Percentiles rank a stretch among this genome's conserved stretches.
Conservation (phyloP, 2,113 vertebrate genomes). For the Gymnarchus niloticus region DNA sequence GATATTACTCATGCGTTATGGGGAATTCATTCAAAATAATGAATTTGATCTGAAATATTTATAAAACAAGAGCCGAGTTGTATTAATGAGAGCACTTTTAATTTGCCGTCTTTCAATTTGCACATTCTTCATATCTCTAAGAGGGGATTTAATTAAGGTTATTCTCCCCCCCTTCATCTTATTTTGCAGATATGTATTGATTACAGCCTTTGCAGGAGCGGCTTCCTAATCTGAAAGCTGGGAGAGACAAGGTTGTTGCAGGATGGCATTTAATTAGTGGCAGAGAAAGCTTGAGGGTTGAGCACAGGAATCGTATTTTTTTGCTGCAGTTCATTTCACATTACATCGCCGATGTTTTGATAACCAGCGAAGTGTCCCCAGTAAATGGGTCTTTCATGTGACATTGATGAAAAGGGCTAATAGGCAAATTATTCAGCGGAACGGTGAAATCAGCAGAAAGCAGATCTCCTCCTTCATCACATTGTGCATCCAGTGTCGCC, state of each 20-base stretch:
- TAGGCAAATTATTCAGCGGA: background rate
- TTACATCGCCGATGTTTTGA: background rate
- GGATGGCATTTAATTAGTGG: constrained; percentile 27
- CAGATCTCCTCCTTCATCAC: background rate
- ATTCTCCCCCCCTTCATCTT: constrained; percentile 17
- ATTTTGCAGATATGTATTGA: constrained; percentile 31
- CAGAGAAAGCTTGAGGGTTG: background rate
- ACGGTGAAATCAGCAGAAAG: background rate
- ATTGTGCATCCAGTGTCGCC: background rate
- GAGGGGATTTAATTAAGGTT: constrained; percentile 44
- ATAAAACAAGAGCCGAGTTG: constrained; percentile 21
- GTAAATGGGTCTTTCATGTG: background rate
- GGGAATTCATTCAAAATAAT: constrained; percentile 37
- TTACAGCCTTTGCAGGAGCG: constrained; percentile 14
- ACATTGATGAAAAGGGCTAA: background rate
- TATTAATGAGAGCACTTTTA: constrained; percentile 34
- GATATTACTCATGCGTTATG: constrained; percentile 27
- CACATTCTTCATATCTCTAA: constrained; percentile 28
- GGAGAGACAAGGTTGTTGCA: constrained; percentile 28
- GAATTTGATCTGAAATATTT: constrained; percentile 40
- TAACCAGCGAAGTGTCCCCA: background rate
- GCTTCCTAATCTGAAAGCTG: constrained; percentile 21
- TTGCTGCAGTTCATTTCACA: background rate
- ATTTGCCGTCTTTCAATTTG: constrained; percentile 31
- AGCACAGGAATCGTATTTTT: background rate